Percentiles rank a stretch among this genome's conserved stretches.
These are phyloP conservation scores for Caerostris extrusa DNA, from an alignment of 1,140 invertebrate genomes.

Conservation along the genomic window DNA sequence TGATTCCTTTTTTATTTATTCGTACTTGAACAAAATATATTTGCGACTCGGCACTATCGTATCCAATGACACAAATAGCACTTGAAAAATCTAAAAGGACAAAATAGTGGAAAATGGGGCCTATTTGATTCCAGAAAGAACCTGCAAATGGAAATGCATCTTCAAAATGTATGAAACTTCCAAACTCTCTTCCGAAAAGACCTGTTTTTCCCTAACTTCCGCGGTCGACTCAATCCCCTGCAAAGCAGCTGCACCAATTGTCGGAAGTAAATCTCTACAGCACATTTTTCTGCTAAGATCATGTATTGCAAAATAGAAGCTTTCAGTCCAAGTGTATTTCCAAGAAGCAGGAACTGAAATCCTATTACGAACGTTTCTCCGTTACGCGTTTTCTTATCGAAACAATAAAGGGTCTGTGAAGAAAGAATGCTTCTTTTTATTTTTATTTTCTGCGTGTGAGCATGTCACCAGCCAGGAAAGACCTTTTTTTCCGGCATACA, in stretches of 20 bases:
- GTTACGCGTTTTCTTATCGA: constrained; percentile 51
- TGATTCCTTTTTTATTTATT: too few relatives aligned
- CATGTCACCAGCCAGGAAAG: too few relatives aligned
- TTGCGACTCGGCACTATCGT: too few relatives aligned
- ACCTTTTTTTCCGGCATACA: background rate
- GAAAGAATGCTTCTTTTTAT: constrained; percentile 4
- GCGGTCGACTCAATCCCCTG: background rate
- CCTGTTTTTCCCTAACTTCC: background rate
- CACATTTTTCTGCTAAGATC: constrained; percentile 42
- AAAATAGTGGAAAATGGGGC: background rate
- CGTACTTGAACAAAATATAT: too few relatives aligned
- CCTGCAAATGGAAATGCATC: constrained; percentile 2
- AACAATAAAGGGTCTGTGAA: constrained; percentile 47
- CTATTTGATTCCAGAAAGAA: background rate
- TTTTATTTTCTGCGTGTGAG: too few relatives aligned
- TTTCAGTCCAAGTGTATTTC: constrained; percentile 42
- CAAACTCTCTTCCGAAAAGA: background rate
- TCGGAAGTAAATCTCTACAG: constrained; percentile 2
- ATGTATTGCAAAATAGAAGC: constrained; percentile 25
- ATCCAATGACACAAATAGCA: too few relatives aligned
- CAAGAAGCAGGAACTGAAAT: constrained; percentile 25
- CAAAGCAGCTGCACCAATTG: constrained; percentile 42
- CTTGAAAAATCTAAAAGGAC: too few relatives aligned
- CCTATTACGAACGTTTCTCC: constrained; percentile 40
- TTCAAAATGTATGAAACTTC: background rate